phyloP scores from a whole-genome alignment of 2,113 vertebrate genomes.

The Psammodynastes pulverulentus region DNA sequence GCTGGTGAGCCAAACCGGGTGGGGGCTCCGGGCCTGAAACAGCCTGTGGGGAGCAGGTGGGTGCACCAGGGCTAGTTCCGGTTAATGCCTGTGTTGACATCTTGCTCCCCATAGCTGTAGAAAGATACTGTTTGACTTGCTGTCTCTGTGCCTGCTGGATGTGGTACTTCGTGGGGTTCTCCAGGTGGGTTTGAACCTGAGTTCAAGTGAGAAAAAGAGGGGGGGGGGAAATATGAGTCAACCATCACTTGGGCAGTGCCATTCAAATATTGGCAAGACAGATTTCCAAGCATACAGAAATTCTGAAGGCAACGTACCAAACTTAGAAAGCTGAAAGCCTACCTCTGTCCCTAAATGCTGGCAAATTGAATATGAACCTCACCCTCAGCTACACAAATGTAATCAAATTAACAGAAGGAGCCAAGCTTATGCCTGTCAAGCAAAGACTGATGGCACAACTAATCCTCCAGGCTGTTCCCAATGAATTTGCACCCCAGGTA shows the following conservation, averaged over 20 bases:
- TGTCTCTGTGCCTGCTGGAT: conserved; percentile 84
- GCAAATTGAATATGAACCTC: not conserved
- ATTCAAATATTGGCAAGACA: not conserved
- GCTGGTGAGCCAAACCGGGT: conserved; percentile 70
- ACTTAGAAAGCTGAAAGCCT: not conserved
- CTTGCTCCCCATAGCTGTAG: conserved; percentile 81
- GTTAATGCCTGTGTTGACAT: conserved; percentile 73
- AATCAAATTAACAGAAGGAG: not conserved
- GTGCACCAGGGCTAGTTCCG: conserved; percentile 61
- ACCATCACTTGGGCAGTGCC: not conserved
- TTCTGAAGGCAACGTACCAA: not conserved
- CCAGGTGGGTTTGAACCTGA: conserved; percentile 84
- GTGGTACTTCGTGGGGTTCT: conserved; percentile 86
- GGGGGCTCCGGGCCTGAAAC: conserved; percentile 68
- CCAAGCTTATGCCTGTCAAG: not conserved
- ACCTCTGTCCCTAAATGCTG: not conserved
- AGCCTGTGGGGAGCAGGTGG: conserved; percentile 65
- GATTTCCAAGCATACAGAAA: not conserved
- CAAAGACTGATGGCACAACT: not conserved
- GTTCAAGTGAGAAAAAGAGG: not conserved
- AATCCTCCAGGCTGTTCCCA: not conserved
- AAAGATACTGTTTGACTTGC: conserved; percentile 87
- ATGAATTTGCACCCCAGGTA: not conserved
- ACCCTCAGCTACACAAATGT: not conserved
- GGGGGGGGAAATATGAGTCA: not conserved